Conservation (phyloP, 1,140 invertebrate species). For the Carposina sasakii region DNA sequence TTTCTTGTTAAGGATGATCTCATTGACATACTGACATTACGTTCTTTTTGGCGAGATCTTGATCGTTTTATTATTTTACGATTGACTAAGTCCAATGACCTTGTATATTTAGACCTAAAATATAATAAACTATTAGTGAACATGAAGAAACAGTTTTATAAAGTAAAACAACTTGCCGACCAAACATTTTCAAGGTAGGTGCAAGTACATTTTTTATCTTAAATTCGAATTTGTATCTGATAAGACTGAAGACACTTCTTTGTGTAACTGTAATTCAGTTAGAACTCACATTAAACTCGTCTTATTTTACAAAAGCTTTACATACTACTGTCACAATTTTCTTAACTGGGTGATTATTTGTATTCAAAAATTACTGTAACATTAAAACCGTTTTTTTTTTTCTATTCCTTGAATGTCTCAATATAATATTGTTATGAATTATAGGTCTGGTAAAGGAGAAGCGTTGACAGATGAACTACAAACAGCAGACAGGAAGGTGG, state of each 20-base stretch:
- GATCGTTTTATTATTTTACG: constrained; percentile 63
- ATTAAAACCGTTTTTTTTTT: too few species aligned
- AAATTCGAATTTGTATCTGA: too few species aligned
- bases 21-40: constrained; percentile 68
- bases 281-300: too few species aligned
- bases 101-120: constrained; percentile 52
- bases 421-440: too few species aligned
- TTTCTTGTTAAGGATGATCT: constrained; percentile 62
- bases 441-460: constrained; percentile 90
- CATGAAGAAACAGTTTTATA: constrained; percentile 92
- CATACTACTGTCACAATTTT: too few species aligned
- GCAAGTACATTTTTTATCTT: constrained; percentile 36
- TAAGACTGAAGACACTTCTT: constrained; percentile 54
- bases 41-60: constrained; percentile 62
- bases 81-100: constrained; percentile 62
- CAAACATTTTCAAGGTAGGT: constrained; percentile 90
- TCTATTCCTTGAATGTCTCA: too few species aligned
- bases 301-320: too few species aligned
- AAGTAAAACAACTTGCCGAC: constrained; percentile 90
- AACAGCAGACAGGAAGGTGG: constrained; percentile 89
- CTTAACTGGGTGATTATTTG: too few species aligned
- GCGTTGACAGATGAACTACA: constrained; percentile 89
- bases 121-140: constrained; percentile 41
- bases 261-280: too few species aligned
- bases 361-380: too few species aligned